These are phyloP conservation scores for Heliconius aoede DNA, from an alignment of 2,888 invertebrate genomes.

Conservation along the genomic window DNA sequence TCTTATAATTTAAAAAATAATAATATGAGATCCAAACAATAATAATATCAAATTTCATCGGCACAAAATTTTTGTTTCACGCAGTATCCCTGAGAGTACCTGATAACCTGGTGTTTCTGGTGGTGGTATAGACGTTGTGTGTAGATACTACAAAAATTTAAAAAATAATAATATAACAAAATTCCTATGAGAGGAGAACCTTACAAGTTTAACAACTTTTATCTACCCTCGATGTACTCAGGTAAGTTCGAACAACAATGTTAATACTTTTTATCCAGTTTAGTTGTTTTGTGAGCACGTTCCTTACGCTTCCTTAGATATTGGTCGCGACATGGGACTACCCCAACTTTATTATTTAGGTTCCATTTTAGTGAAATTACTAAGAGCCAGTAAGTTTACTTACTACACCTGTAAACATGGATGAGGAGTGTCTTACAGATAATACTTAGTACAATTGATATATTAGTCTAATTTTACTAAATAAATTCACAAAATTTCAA, in stretches of 20 bases:
- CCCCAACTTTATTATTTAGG: conserved; percentile 29
- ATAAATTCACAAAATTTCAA: no score
- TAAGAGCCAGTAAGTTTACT: no score
- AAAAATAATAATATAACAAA: conserved; percentile 7
- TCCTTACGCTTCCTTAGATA: conserved; percentile 16
- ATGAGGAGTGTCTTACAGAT: no score
- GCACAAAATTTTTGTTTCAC: no score
- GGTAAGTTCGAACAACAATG: conserved; percentile 25
- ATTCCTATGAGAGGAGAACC: conserved; percentile 7
- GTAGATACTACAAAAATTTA: background rate
- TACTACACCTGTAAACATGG: background rate
- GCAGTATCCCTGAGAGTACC: no score
- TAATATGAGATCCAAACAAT: no score
- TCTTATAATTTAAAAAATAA: no score
- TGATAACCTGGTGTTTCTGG: no score
- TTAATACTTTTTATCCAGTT: conserved; percentile 30
- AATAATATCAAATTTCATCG: no score
- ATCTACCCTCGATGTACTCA: conserved; percentile 9
- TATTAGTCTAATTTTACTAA: no score
- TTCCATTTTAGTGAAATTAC: conserved; percentile 18
- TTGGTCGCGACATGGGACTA: conserved; percentile 25
- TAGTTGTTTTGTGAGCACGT: conserved; percentile 26
- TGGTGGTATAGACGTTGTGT: no score
- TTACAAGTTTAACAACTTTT: conserved; percentile 20
- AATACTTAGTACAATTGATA: no score